Conservation (phyloP, 2,888 invertebrate genomes). For the Scaptomyza flava region DNA sequence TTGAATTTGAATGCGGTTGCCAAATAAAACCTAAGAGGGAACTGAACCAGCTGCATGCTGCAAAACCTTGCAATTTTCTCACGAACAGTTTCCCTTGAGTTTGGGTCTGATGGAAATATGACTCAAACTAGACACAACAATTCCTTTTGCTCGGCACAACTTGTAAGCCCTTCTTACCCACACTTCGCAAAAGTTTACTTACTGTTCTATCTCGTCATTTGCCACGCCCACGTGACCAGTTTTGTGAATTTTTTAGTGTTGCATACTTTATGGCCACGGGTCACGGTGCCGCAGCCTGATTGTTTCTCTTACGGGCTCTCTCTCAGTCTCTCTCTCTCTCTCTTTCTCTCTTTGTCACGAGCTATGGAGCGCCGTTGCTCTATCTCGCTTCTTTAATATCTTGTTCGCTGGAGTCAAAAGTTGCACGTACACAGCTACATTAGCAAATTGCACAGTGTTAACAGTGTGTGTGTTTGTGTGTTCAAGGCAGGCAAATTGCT, state of each 20-base stretch:
- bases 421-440: constrained; percentile 63
- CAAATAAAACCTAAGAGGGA: constrained; percentile 14
- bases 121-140: constrained; percentile 61
- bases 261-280: constrained; percentile 58
- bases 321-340: neutral
- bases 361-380: neutral
- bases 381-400: constrained; percentile 58
- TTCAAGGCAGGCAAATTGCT: constrained; percentile 48
- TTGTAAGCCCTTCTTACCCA: constrained; percentile 25
- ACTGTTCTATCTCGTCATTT: constrained; percentile 41
- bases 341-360: neutral
- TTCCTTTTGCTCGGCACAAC: constrained; percentile 46
- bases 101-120: constrained; percentile 58
- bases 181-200: constrained; percentile 56
- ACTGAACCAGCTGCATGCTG: constrained; percentile 47
- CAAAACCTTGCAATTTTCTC: constrained; percentile 52
- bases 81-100: constrained; percentile 40
- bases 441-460: constrained; percentile 68
- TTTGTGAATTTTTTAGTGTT: constrained; percentile 51
- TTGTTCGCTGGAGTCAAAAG: constrained; percentile 51
- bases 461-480: constrained; percentile 29
- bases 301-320: constrained; percentile 21
- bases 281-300: constrained; percentile 39
- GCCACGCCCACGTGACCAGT: constrained; percentile 55
- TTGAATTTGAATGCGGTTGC: constrained; percentile 34